A percentile compares a stretch with the other conserved stretches of the same genome.
phyloP scores from a whole-genome alignment of 2,888 invertebrate species.

The Xylophagus ater region DNA sequence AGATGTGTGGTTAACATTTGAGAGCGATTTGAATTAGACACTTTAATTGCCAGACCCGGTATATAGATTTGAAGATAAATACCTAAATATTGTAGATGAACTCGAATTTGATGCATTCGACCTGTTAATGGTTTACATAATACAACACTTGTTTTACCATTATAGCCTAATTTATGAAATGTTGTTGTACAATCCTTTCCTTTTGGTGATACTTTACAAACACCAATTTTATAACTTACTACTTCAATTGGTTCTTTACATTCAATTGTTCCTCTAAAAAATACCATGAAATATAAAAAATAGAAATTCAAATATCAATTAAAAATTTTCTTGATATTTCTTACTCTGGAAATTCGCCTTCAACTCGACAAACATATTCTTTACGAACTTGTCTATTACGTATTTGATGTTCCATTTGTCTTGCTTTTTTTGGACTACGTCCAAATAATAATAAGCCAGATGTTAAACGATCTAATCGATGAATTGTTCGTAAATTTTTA shows the following conservation, averaged over 20 bases:
- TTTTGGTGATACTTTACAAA: slow-evolving; percentile 84
- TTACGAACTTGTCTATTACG: slow-evolving; percentile 84
- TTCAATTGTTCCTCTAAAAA: slow-evolving; percentile 62
- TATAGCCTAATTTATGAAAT: slow-evolving; percentile 81
- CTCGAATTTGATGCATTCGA: slow-evolving; percentile 97
- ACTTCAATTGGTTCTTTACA: slow-evolving; percentile 87
- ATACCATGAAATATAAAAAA: neutral
- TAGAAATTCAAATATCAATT: neutral
- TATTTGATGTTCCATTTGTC: slow-evolving; percentile 93
- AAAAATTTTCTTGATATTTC: slow-evolving; percentile 22
- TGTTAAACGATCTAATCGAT: slow-evolving; percentile 92
- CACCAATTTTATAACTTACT: slow-evolving; percentile 90
- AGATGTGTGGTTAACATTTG: too few relatives aligned
- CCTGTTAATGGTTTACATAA: slow-evolving; percentile 92
- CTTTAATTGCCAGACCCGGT: slow-evolving; percentile 1
- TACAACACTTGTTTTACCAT: slow-evolving; percentile 85
- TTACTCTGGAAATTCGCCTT: slow-evolving; percentile 88
- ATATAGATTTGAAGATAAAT: slow-evolving; percentile 22
- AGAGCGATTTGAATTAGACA: neutral
- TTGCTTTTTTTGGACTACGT: slow-evolving; percentile 83
- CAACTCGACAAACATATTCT: slow-evolving; percentile 90
- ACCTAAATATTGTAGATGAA: slow-evolving; percentile 96
- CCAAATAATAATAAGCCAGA: slow-evolving; percentile 87
- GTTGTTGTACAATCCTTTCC: slow-evolving; percentile 89
- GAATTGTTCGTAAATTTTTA: slow-evolving; percentile 86